A percentile compares a stretch with the other conserved stretches of the same genome.
These are phyloP conservation scores for Drosophila subobscura DNA, from an alignment of 1,140 invertebrate genomes.

Conservation along the genomic window DNA sequence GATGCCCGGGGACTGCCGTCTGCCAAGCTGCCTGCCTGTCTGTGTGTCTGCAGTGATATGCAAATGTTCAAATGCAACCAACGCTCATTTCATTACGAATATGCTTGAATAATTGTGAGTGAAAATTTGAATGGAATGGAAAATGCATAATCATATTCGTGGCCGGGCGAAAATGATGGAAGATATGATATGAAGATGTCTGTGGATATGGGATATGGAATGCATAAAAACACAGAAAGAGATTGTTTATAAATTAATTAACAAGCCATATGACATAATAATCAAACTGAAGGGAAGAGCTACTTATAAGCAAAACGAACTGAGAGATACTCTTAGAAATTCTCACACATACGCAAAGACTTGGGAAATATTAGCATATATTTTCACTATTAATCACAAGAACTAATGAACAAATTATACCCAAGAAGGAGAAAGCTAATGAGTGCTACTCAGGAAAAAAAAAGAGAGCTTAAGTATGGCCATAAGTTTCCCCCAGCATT, in stretches of 20 bases:
- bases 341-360: no score
- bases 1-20: no score
- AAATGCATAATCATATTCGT: slow-evolving; percentile 44
- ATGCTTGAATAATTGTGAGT: slow-evolving; percentile 65
- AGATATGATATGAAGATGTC: slow-evolving; percentile 47
- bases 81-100: slow-evolving; percentile 41
- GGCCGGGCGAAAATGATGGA: slow-evolving; percentile 23
- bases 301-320: slow-evolving; percentile 12
- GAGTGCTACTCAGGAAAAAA: slow-evolving; percentile 2
- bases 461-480: slow-evolving; percentile 1
- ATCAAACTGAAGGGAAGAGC: slow-evolving; percentile 31
- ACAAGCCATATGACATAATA: slow-evolving; percentile 76
- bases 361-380: neutral
- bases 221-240: slow-evolving; percentile 17
- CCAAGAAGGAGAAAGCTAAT: slow-evolving; percentile 12
- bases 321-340: slow-evolving; percentile 2
- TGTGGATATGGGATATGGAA: no score
- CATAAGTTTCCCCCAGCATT: slow-evolving; percentile 13
- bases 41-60: slow-evolving; percentile 26
- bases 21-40: no score
- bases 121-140: slow-evolving; percentile 60
- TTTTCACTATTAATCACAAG: neutral
- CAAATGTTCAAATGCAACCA: slow-evolving; percentile 54
- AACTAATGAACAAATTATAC: no score
- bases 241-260: slow-evolving; percentile 69